Base-by-base conservation (phyloP, 64 coral and sea anemone species). In the Catalaphyllia jardinei region DNA sequence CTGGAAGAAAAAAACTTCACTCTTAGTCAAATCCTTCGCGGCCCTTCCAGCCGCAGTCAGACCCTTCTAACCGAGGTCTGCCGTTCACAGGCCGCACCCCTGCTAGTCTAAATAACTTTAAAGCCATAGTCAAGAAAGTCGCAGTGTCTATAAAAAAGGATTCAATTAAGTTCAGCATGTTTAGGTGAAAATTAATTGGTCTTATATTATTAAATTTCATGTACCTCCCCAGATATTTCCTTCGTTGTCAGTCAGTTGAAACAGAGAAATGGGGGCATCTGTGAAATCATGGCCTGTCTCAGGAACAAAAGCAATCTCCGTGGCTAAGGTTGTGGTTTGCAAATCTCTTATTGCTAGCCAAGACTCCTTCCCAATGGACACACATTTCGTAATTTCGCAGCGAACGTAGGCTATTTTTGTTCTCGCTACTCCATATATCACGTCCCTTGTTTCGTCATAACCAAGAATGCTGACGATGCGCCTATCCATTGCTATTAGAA, bases 401-500 rank as follows among this genome's bases (percentile, higher is more conserved):
- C 76, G 46, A 17, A 79, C n/a, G 49, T 79, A 79, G 22, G 76
- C 27, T 54, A 13, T 79, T 57, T 51, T 79, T 3, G 55, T 57
- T 55, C 46, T 10, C 10, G 76, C 76, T 10, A 79, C 76, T 3
- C 76, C 76, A 57, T 79, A 79, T 17, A 79, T 79, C 11, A 15
- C n/a, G 49, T 79, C 49, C 51, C 55, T 12, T 16, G 19, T 79
- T 17, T 59, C n/a, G 16, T 57, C 51, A 22, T 79, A 79, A 27
- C 76, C 76, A 27, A 79, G 49, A 79, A 79, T 79, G 51, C 76
- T 79, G 51, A 79, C 76, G 19, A 79, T 79, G 76, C 76, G 76
- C 17, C 51, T 79, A 11, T 57, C 51, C 24, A 79, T 14, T 11
- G 51, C 76, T 79, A 20, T 46, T 4, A 46, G 42, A 46, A 46